phyloP scores from a whole-genome alignment of 2,888 invertebrate species.

The Cinara cedri region DNA sequence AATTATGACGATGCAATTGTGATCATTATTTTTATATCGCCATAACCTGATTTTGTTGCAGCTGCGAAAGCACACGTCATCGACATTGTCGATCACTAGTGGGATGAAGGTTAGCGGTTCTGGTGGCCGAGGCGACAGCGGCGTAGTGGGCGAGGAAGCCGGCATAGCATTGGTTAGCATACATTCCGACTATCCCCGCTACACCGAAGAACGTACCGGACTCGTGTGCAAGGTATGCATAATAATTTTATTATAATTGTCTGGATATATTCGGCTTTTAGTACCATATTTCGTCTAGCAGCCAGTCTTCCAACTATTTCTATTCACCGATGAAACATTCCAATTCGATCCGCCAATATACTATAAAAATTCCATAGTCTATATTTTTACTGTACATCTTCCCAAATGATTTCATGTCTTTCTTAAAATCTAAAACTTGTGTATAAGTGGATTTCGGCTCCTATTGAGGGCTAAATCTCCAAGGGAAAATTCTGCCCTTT shows the following conservation, averaged over 20 bases:
- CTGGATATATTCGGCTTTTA: not conserved
- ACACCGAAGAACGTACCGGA: slow-evolving; percentile 84
- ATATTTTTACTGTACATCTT: no score
- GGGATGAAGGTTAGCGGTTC: slow-evolving; percentile 80
- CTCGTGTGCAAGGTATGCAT: slow-evolving; percentile 63
- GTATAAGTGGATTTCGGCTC: no score
- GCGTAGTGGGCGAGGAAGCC: slow-evolving; percentile 75
- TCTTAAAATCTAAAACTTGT: no score
- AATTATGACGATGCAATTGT: no score
- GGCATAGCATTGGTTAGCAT: slow-evolving; percentile 88
- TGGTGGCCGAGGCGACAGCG: slow-evolving; percentile 65
- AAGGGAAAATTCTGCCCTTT: no score
- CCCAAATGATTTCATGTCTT: no score
- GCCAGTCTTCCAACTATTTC: no score
- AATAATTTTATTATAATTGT: slow-evolving; percentile 5
- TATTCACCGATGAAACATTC: no score
- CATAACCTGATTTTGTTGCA: slow-evolving; percentile 65
- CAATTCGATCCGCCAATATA: no score
- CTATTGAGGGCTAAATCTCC: no score
- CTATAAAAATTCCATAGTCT: no score
- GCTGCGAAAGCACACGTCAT: slow-evolving; percentile 97
- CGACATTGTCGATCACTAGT: slow-evolving; percentile 95
- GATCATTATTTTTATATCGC: not conserved
- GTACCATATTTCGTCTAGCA: no score
- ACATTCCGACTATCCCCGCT: slow-evolving; percentile 88